Conservation (phyloP, 2,113 vertebrate genomes). For the Donacobius atricapilla region DNA sequence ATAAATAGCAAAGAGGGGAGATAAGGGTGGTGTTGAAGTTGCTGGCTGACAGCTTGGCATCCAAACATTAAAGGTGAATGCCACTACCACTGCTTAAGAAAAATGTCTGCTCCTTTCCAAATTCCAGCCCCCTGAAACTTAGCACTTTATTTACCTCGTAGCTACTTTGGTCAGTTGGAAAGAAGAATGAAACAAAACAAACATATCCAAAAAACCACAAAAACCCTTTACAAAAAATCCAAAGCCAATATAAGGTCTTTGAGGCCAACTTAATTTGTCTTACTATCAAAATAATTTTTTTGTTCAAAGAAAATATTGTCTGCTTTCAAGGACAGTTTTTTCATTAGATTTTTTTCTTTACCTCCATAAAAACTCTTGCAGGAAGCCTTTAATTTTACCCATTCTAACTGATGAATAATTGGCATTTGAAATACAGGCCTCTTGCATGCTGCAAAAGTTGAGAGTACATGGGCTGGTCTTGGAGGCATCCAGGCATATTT, state of each 20-base stretch:
- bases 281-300: not conserved
- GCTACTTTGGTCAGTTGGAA: not conserved
- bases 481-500: not conserved
- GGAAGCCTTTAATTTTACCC: not conserved
- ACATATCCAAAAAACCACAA: not conserved
- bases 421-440: not conserved
- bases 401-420: not conserved
- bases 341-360: not conserved
- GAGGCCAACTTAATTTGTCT: not conserved
- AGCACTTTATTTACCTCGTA: not conserved
- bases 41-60: slow-evolving; percentile 35
- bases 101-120: not conserved
- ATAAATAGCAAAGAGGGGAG: slow-evolving; percentile 38
- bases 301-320: not conserved
- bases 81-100: slow-evolving; percentile 7
- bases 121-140: not conserved
- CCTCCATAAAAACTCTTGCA: slow-evolving; percentile 1
- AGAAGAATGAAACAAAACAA: not conserved
- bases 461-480: not conserved
- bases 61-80: not conserved
- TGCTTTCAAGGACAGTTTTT: not conserved
- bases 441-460: not conserved
- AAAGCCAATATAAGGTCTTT: not conserved
- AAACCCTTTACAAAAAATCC: not conserved
- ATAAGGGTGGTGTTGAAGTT: slow-evolving; percentile 25